These are phyloP conservation scores for Elgaria multicarinata DNA, from an alignment of 2,113 vertebrate species.

Conservation along the genomic window DNA sequence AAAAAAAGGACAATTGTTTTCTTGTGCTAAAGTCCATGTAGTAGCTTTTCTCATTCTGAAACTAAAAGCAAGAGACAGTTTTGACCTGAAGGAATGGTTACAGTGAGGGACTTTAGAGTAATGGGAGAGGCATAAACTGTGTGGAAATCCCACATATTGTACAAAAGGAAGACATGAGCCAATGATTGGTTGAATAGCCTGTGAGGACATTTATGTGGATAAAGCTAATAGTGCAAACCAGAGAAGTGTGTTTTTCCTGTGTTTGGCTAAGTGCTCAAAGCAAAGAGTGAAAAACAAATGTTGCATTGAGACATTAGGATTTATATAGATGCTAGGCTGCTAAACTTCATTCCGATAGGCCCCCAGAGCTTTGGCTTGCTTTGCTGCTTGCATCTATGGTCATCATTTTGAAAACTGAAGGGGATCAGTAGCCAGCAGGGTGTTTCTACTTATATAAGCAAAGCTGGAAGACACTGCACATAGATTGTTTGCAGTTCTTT, in stretches of 20 bases:
- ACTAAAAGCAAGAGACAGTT: slow-evolving; percentile 47
- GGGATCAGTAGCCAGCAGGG: slow-evolving; percentile 14
- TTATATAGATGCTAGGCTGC: background rate
- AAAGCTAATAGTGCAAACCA: slow-evolving; percentile 48
- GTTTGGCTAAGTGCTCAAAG: slow-evolving; percentile 28
- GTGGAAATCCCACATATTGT: slow-evolving; percentile 1
- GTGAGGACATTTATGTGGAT: slow-evolving; percentile 40
- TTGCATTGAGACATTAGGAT: slow-evolving; percentile 26
- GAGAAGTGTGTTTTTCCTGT: slow-evolving; percentile 25
- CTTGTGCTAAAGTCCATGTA: background rate
- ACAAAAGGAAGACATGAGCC: slow-evolving; percentile 45
- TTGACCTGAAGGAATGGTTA: slow-evolving; percentile 18
- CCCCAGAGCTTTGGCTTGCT: slow-evolving; percentile 28
- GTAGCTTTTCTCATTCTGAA: slow-evolving; percentile 12
- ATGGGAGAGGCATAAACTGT: background rate
- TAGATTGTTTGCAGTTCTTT: slow-evolving; percentile 19
- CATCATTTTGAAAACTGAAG: background rate
- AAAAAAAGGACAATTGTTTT: background rate
- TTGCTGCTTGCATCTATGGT: background rate
- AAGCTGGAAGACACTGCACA: slow-evolving; percentile 18
- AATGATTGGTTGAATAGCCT: slow-evolving; percentile 14
- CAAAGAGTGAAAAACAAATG: slow-evolving; percentile 27
- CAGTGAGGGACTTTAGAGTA: slow-evolving; percentile 37
- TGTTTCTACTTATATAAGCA: slow-evolving; percentile 28
- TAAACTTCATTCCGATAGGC: slow-evolving; percentile 9